Conservation (phyloP, 2,113 vertebrate genomes). For the Prochilodus magdalenae region DNA sequence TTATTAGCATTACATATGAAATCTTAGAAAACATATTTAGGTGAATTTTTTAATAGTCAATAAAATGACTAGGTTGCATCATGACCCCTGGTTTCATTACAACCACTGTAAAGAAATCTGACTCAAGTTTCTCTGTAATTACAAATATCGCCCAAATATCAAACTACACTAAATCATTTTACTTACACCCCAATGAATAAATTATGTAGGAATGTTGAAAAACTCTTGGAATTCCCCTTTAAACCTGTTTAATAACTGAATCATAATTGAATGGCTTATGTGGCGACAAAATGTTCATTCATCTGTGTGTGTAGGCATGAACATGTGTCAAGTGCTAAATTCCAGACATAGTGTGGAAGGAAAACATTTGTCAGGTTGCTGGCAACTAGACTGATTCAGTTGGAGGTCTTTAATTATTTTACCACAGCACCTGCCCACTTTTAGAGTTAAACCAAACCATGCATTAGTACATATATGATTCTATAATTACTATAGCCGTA, state of each 20-base stretch:
- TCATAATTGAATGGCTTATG: background rate
- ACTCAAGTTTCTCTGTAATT: no score
- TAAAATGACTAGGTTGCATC: no score
- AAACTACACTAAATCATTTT: no score
- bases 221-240: background rate
- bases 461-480: conserved; percentile 52
- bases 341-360: conserved; percentile 66
- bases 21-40: no score
- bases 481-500: conserved; percentile 67
- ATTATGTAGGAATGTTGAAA: background rate
- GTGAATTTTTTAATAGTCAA: no score
- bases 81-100: no score
- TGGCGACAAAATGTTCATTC: background rate
- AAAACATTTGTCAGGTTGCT: conserved; percentile 64
- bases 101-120: no score
- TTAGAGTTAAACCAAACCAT: conserved; percentile 58
- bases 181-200: no score
- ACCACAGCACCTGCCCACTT: conserved; percentile 61
- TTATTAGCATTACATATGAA: no score
- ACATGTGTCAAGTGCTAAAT: conserved; percentile 58
- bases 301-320: conserved; percentile 12
- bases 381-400: conserved; percentile 63
- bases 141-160: no score
- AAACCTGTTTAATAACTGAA: background rate
- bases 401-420: conserved; percentile 73